phyloP scores from a whole-genome alignment of 2,888 invertebrate species.

The Drosophila tripunctata region DNA sequence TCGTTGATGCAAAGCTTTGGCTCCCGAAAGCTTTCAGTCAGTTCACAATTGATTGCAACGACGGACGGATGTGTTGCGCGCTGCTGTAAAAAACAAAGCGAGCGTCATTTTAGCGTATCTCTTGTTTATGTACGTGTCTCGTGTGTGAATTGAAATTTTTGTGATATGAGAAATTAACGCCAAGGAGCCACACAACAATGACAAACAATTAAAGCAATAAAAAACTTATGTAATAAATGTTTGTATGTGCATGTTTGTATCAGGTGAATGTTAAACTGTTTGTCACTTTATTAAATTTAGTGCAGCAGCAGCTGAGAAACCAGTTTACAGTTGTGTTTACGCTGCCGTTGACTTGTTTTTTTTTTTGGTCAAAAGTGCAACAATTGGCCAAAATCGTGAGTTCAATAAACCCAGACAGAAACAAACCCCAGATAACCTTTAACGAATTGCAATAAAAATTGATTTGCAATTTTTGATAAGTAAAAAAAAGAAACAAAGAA shows the following conservation, averaged over 20 bases:
- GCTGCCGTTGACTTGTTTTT: no score
- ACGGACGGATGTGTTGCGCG: constrained; percentile 35
- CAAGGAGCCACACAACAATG: constrained; percentile 21
- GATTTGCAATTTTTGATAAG: constrained; percentile 45
- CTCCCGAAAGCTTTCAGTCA: constrained; percentile 33
- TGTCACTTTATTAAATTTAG: constrained; percentile 29
- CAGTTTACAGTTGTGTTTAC: constrained; percentile 59
- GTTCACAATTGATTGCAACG: constrained; percentile 40
- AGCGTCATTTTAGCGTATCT: constrained; percentile 38
- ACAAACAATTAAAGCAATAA: constrained; percentile 34
- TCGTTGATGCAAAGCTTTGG: constrained; percentile 12
- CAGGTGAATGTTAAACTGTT: constrained; percentile 41
- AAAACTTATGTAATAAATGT: constrained; percentile 62
- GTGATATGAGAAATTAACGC: constrained; percentile 46
- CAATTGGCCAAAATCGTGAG: constrained; percentile 55
- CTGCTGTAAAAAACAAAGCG: constrained; percentile 16
- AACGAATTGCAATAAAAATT: constrained; percentile 36
- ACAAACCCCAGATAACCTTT: constrained; percentile 58
- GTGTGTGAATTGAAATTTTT: constrained; percentile 57
- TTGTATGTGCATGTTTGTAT: background rate
- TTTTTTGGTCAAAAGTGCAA: constrained; percentile 60
- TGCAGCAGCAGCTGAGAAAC: constrained; percentile 57
- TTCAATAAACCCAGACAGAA: constrained; percentile 63
- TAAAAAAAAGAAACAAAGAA: constrained; percentile 1
- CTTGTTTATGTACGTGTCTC: constrained; percentile 28